Conservation (phyloP, 2,888 invertebrate genomes). For the Patella depressa region DNA sequence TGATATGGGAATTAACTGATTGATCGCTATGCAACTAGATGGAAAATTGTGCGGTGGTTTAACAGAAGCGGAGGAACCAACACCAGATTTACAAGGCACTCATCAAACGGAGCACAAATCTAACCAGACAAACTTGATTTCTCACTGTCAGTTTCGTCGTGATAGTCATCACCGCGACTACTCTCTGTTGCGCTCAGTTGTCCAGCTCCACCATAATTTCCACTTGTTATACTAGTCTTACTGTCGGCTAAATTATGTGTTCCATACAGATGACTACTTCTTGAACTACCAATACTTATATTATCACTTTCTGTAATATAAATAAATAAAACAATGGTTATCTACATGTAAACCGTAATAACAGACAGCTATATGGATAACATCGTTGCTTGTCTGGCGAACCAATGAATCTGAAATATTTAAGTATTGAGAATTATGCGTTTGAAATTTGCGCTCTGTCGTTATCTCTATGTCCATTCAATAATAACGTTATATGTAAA, state of each 20-base stretch:
- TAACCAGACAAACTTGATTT: constrained; percentile 51
- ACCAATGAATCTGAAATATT: no score
- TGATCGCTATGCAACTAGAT: no score
- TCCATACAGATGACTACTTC: constrained; percentile 41
- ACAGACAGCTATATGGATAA: no score
- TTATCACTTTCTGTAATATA: constrained; percentile 64
- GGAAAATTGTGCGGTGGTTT: no score
- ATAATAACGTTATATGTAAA: no score
- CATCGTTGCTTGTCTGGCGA: no score
- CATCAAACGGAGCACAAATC: constrained; percentile 25
- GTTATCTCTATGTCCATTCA: no score
- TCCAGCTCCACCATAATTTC: constrained; percentile 48
- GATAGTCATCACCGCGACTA: constrained; percentile 61
- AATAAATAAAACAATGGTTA: neutral
- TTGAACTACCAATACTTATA: constrained; percentile 61
- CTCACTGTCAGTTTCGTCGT: constrained; percentile 63
- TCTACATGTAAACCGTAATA: neutral
- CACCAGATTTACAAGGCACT: constrained; percentile 9
- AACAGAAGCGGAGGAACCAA: neutral
- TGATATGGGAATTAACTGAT: no score
- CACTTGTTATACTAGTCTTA: constrained; percentile 57
- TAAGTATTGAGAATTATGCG: no score
- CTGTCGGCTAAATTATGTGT: constrained; percentile 53
- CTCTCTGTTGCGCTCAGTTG: constrained; percentile 68
- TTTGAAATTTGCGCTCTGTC: no score